Evolutionary conservation across 1,140 invertebrate species (phyloP).

Genomic region (Oreohelix idahoensis): DNA sequence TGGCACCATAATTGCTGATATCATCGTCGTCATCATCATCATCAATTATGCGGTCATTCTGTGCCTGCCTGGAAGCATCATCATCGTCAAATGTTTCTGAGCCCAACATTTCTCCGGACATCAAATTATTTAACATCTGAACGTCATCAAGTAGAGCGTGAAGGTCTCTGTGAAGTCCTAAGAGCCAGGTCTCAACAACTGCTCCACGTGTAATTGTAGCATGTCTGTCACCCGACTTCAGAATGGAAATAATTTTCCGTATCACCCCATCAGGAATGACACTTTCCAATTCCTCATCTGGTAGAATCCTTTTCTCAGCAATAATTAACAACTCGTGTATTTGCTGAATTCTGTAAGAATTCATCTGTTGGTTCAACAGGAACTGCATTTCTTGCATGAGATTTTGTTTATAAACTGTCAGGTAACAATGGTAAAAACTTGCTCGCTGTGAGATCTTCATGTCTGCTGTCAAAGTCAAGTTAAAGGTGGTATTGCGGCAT

Average conservation of each 20-base stretch:
- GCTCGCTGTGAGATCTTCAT: neutral
- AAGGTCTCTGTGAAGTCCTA: slow-evolving; percentile 42
- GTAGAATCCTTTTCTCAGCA: neutral
- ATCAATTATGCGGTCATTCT: slow-evolving; percentile 38
- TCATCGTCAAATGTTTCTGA: neutral
- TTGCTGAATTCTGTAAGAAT: neutral
- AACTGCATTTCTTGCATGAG: neutral
- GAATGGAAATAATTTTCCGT: neutral
- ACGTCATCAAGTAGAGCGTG: slow-evolving; percentile 85
- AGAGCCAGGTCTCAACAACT: slow-evolving; percentile 9
- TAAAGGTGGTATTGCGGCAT: neutral
- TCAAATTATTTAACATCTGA: slow-evolving; percentile 76
- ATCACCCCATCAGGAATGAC: neutral
- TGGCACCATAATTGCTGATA: neutral
- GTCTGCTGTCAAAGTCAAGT: neutral
- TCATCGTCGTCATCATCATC: slow-evolving; percentile 28
- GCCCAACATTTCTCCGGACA: neutral
- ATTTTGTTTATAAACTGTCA: neutral
- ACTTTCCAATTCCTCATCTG: neutral
- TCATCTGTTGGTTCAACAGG: neutral
- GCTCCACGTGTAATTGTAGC: neutral
- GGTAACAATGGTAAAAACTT: neutral
- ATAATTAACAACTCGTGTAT: neutral
- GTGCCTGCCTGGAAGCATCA: slow-evolving; percentile 40
- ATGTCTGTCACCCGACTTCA: neutral